Evolutionary conservation across 1,140 invertebrate genomes (phyloP).

Genomic region (Lordiphosa clarofinis): DNA sequence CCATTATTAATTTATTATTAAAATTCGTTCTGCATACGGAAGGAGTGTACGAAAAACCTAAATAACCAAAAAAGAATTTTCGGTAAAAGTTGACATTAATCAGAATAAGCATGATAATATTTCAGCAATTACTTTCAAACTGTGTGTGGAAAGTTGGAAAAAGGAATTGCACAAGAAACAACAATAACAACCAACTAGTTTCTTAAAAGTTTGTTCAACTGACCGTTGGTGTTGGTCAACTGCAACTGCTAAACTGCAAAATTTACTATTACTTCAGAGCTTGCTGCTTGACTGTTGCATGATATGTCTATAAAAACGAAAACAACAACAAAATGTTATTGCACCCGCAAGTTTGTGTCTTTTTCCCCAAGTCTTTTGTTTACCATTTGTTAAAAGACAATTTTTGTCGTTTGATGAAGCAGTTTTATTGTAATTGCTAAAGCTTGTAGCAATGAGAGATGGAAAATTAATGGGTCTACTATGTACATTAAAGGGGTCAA

Average conservation of each 20-base stretch:
- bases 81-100: slow-evolving; percentile 9
- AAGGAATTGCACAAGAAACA: slow-evolving; percentile 16
- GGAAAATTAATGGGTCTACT: slow-evolving; percentile 13
- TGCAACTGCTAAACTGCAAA: slow-evolving; percentile 49
- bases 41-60: slow-evolving; percentile 21
- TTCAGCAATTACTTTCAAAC: slow-evolving; percentile 22
- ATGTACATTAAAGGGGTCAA: slow-evolving; percentile 52
- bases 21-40: slow-evolving; percentile 45
- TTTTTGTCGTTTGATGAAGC: slow-evolving; percentile 8
- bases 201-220: slow-evolving; percentile 26
- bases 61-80: slow-evolving; percentile 26
- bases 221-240: slow-evolving; percentile 41
- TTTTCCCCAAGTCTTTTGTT: slow-evolving; percentile 59
- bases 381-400: slow-evolving; percentile 15
- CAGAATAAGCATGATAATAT: slow-evolving; percentile 32
- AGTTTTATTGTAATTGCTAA: slow-evolving; percentile 13
- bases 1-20: slow-evolving; percentile 10
- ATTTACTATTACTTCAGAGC: slow-evolving; percentile 12
- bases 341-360: slow-evolving; percentile 57
- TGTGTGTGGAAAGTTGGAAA: not conserved
- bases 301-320: slow-evolving; percentile 13
- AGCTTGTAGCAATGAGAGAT: slow-evolving; percentile 29
- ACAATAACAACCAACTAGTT: slow-evolving; percentile 35
- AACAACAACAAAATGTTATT: slow-evolving; percentile 4
- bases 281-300: slow-evolving; percentile 40